A percentile compares a stretch with the other conserved stretches of the same genome.
These are phyloP conservation scores for Chionomys nivalis DNA, from an alignment of 2,113 vertebrate genomes.

Conservation along the genomic window DNA sequence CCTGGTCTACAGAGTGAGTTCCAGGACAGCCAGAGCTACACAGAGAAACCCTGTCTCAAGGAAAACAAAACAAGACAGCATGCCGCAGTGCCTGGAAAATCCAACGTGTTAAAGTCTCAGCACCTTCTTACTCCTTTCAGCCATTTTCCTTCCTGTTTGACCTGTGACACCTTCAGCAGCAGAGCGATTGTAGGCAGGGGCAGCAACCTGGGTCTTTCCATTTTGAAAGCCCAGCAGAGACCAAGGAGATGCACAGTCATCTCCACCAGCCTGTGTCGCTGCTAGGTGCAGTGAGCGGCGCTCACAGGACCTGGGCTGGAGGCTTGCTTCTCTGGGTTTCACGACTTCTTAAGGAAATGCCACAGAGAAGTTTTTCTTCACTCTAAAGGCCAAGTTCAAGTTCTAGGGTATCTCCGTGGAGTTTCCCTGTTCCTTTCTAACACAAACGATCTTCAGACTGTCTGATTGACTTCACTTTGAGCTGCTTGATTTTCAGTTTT, in stretches of 20 bases:
- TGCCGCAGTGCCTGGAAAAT: not conserved
- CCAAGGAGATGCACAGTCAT: not conserved
- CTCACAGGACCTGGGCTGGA: not conserved
- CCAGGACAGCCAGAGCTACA: not conserved
- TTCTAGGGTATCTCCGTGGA: not conserved
- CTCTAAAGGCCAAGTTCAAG: not conserved
- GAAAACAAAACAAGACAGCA: not conserved
- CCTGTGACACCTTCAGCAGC: not conserved
- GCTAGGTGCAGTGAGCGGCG: not conserved
- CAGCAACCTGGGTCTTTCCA: not conserved
- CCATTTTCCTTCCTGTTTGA: not conserved
- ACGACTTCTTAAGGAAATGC: not conserved
- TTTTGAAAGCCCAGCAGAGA: not conserved
- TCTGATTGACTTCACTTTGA: not conserved
- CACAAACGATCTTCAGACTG: not conserved
- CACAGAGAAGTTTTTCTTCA: not conserved
- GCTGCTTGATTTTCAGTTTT: not conserved
- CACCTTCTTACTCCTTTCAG: not conserved
- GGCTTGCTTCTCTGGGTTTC: slow-evolving; percentile 5
- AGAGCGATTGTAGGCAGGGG: not conserved
- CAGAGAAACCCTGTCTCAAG: not conserved
- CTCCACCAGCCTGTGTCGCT: not conserved
- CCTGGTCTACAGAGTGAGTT: not conserved
- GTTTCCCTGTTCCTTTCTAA: not conserved
- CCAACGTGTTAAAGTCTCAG: not conserved